Base-by-base conservation (phyloP, 2,797 vertebrate genomes). In the Naso thynnoides region DNA sequence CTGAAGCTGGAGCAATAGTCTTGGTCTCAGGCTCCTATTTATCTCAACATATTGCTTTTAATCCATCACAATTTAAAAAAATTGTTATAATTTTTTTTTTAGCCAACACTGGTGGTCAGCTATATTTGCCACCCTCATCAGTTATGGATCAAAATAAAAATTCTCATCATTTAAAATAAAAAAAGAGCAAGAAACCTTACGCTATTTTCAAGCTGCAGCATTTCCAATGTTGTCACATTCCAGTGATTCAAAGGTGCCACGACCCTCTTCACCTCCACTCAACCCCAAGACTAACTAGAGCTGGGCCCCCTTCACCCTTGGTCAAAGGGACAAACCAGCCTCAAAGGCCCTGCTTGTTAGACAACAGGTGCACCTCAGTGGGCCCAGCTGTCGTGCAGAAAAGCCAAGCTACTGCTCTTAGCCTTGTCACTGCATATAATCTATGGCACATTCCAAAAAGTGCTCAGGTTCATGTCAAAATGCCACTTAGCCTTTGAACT, bases 341-440 rank as follows among this genome's bases (percentile, higher is more conserved):
- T 78, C 87, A 83, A 91, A 93, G 82, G 65, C 79, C 70, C 62
- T 16, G 59, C 93, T 95, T 95, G 92, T 95, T 93, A 91, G 86
- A 88, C 65, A 82, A 93, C 93, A 95, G 95, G 94, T 95, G 95
- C 88, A 83, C 76, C 89, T 86, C 59, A 89, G 86, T 78, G 70
- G 6, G 62, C 78, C 90, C 93, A 94, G 92, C 93, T 95, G 93
- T 91, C 69, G 18, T 1, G n/a, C 18, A 58, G 83, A 76, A 79
- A 87, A 81, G 59, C 79, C 68, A 54, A n/a, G 84, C 87, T 77
- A 78, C 70, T 8, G 23, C 76, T 83, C 85, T 88, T 60, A 84
- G 79, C 77, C 87, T 70, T 91, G 86, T 93, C 90, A 89, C 78
- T 73, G 65, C 69, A 5, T 63, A 83, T 92, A 90, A 93, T 90